These are phyloP conservation scores for Gastracanthus pulcherrimus DNA, from an alignment of 2,888 invertebrate species.

Conservation along the genomic window DNA sequence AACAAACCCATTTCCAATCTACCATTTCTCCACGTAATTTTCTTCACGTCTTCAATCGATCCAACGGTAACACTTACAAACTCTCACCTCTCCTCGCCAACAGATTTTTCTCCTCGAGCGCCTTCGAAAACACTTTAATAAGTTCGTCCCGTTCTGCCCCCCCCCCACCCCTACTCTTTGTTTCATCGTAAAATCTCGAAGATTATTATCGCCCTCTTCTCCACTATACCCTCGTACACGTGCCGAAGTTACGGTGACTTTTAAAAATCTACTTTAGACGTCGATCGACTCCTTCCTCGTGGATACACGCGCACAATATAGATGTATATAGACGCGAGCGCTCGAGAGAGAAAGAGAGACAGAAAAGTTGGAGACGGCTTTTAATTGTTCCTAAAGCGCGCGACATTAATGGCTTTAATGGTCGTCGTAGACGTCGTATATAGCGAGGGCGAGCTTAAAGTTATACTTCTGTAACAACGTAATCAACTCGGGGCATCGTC, in stretches of 20 bases:
- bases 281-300: too few species aligned
- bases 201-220: conserved; percentile 24
- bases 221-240: background rate
- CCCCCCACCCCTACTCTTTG: too few species aligned
- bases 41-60: background rate
- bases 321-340: too few species aligned
- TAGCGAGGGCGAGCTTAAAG: conserved; percentile 6
- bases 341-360: too few species aligned
- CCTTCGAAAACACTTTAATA: conserved; percentile 16
- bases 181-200: background rate
- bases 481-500: conserved; percentile 13
- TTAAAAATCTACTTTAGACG: too few species aligned
- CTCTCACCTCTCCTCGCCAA: background rate
- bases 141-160: background rate
- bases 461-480: background rate
- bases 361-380: too few species aligned
- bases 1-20: background rate
- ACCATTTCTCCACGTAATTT: background rate
- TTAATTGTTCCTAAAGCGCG: conserved; percentile 30
- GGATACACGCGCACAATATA: too few species aligned
- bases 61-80: background rate
- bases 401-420: conserved; percentile 29
- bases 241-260: background rate
- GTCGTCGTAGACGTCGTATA: too few species aligned
- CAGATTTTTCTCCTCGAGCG: background rate